phyloP scores from a whole-genome alignment of 2,888 invertebrate genomes.

The Cantharis rustica region DNA sequence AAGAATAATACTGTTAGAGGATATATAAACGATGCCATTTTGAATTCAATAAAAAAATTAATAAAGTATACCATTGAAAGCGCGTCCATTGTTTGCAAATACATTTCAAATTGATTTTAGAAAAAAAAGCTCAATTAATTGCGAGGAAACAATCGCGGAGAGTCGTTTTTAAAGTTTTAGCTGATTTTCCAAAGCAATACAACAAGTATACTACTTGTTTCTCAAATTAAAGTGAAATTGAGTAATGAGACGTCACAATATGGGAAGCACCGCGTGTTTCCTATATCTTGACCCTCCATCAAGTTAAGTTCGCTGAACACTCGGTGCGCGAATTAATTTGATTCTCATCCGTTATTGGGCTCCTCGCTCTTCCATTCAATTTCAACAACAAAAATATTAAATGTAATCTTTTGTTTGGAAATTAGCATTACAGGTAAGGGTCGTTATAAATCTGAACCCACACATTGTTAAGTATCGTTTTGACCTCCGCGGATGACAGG shows the following conservation, averaged over 20 bases:
- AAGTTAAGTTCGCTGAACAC: constrained; percentile 44
- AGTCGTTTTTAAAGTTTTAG: neutral
- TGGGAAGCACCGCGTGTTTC: constrained; percentile 31
- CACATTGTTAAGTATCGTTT: constrained; percentile 35
- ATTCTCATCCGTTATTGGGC: constrained; percentile 26
- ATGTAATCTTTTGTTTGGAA: neutral
- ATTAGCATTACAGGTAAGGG: constrained; percentile 20
- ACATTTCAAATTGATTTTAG: neutral
- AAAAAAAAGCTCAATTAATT: neutral
- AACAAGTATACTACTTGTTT: neutral
- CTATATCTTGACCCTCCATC: constrained; percentile 41
- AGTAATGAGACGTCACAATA: constrained; percentile 32
- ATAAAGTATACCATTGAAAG: constrained; percentile 3
- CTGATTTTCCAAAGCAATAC: neutral
- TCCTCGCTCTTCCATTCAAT: neutral
- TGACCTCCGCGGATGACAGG: constrained; percentile 34
- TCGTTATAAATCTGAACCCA: constrained; percentile 36
- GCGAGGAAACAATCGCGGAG: no score
- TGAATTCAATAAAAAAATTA: constrained; percentile 1
- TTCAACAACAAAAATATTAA: neutral
- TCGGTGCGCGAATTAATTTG: constrained; percentile 41
- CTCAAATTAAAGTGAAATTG: constrained; percentile 35
- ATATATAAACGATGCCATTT: constrained; percentile 2
- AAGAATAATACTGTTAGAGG: constrained; percentile 31
- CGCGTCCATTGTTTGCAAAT: constrained; percentile 20